Base-by-base conservation (phyloP, 2,797 vertebrate species). In the Arremon brunneinucha region DNA sequence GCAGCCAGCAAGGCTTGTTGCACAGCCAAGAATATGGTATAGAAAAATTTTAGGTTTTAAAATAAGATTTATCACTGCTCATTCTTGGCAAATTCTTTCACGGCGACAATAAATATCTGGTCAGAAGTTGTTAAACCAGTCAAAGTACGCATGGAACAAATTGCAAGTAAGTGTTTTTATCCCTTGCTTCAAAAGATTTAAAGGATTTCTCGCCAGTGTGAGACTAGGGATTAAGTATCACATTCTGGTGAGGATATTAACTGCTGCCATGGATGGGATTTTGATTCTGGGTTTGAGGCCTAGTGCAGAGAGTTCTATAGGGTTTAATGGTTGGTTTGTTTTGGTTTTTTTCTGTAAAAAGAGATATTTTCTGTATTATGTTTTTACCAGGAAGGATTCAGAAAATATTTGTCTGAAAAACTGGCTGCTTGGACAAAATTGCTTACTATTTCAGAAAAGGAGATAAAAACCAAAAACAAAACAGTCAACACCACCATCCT, bases 181-280 rank as follows among this genome's bases (percentile, higher is more conserved):
- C 5, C 9, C 24, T 71, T 53, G 3, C 26, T 55, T 82, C 35
- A 32, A 23, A 71, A 84, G 18, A 52, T 37, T 28, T n/a, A 44
- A 87, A 21, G 11, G 4, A 26, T 52, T 4, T 47, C 9, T 72
- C 2, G 1, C 6, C 14, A 15, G 0, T 1, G 0, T 76, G 47
- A 77, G 35, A 14, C 34, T 49, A 41, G 11, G 20, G 23, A 63
- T 53, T 67, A 83, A 74, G 21, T 11, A 37, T 24, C 11, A 27
- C 12, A 44, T 87, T 79, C 30, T 62, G 9, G 12, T 84, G 30
- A 82, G 30, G 23, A 44, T 56, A 12, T 65, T 72, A n/a, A 19
- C 35, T 81, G 27, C 35, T 71, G 3, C 39, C 22, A 23, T 7
- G 20, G 21, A 8, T 71, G 53, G 7, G 11, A 47, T 57, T 93